Base-by-base conservation (phyloP, 2,797 vertebrate genomes). In the Pagetopsis macropterus region DNA sequence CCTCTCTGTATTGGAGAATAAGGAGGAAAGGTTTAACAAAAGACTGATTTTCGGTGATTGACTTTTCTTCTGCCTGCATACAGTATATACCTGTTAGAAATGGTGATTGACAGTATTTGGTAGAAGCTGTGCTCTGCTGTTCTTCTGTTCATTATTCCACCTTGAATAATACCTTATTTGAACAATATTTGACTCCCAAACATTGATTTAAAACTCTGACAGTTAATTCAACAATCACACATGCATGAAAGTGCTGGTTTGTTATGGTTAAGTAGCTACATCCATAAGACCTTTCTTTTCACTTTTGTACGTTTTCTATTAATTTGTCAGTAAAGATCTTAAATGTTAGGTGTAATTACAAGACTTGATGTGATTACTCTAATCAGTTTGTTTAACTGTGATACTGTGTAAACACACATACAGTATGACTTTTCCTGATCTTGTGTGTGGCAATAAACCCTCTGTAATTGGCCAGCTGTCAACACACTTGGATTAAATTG, bases 1-100 rank as follows among this genome's bases (percentile, higher is more conserved):
- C 74, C 76, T 78, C 69, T 60, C 68, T 49, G 31, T 33, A 16
- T 57, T 44, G 61, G 41, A 73, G 82, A 50, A 50, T 60, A 82
- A 83, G 73, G 69, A 84, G 51, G 40, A 72, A 77, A 65, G 67
- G 77, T 88, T 90, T 93, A 94, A 94, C 88, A 83, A 40, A 88
- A 91, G 92, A 75, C 93, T 95, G 88, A 65, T 48, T 50, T 52
- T 81, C 16, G 67, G 9, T 69, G 48, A 52, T 49, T 81, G 50
- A 75, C 61, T 70, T 75, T 48, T 78, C 58, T 64, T 57, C 23
- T 68, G 45, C 16, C 86, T 63, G 71, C 19, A 27, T 27, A 27
- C 3, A 27, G 23, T 27, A 23, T 27, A 23, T 27, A 27, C 27
- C 27, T 70, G 70, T 65, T 44, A 48, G 45, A 37, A 44, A 31